Percentiles rank a stretch among this genome's conserved stretches.
phyloP scores from a whole-genome alignment of 2,888 invertebrate genomes.

The Laspeyria flexula region DNA sequence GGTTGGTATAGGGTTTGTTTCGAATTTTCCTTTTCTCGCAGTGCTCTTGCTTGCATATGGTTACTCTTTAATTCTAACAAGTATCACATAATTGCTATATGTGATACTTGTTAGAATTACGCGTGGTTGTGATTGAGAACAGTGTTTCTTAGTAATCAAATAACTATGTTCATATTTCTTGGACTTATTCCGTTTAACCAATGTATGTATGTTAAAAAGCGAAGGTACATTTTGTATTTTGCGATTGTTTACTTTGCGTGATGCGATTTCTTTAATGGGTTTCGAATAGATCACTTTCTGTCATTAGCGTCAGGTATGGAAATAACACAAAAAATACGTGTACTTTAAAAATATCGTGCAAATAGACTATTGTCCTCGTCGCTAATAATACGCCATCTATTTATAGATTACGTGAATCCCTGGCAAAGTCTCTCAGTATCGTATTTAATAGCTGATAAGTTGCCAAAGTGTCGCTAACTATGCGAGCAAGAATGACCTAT shows the following conservation, averaged over 20 bases:
- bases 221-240: neutral
- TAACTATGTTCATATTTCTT: too few species aligned
- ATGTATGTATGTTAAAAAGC: neutral
- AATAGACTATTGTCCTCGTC: slow-evolving; percentile 33
- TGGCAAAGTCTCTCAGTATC: slow-evolving; percentile 47
- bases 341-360: slow-evolving; percentile 12
- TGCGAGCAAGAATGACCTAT: slow-evolving; percentile 34
- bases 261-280: neutral
- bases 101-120: too few species aligned
- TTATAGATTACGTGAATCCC: slow-evolving; percentile 47
- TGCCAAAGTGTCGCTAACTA: slow-evolving; percentile 57
- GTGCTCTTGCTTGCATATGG: too few species aligned
- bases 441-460: slow-evolving; percentile 47
- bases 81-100: too few species aligned
- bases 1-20: too few species aligned
- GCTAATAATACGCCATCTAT: slow-evolving; percentile 53
- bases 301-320: too few species aligned
- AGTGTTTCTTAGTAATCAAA: too few species aligned
- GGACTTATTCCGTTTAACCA: neutral
- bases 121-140: too few species aligned
- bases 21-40: too few species aligned
- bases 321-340: neutral
- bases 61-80: too few species aligned
- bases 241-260: neutral
- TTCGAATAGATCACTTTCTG: neutral